Percentiles rank a stretch among this genome's conserved stretches.
These are phyloP conservation scores for Aethes cnicana DNA, from an alignment of 2,888 invertebrate species.

Conservation along the genomic window DNA sequence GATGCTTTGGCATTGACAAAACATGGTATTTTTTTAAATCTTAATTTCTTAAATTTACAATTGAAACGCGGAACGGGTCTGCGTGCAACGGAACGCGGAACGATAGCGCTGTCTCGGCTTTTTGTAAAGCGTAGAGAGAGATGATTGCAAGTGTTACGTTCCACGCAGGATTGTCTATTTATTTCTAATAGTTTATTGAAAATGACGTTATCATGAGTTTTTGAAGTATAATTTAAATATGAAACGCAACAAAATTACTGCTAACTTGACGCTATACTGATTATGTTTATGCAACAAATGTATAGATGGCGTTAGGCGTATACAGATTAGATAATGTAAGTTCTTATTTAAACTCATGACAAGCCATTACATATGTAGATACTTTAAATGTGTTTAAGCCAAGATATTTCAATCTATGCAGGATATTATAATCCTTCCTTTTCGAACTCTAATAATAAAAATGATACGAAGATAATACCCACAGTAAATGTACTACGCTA, in stretches of 20 bases:
- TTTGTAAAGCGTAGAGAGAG: background rate
- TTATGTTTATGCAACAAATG: background rate
- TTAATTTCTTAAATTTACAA: conserved; percentile 22
- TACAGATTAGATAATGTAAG: background rate
- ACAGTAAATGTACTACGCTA: background rate
- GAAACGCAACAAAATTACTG: background rate
- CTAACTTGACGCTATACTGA: background rate
- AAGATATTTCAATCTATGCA: too few species aligned
- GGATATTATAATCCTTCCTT: too few species aligned
- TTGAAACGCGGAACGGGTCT: conserved; percentile 16
- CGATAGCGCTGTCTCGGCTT: background rate
- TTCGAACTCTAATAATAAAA: background rate
- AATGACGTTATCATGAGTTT: background rate
- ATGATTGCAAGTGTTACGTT: conserved; percentile 1
- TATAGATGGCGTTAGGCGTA: conserved; percentile 3
- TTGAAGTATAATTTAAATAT: background rate
- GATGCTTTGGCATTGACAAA: conserved; percentile 83
- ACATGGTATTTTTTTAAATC: conserved; percentile 72
- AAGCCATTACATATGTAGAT: too few species aligned
- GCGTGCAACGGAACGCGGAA: conserved; percentile 20
- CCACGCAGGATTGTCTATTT: background rate
- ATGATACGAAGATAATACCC: background rate
- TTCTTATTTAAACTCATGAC: conserved; percentile 6
- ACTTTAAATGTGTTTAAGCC: too few species aligned
- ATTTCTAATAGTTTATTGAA: background rate